Base-by-base conservation (phyloP, 2,113 vertebrate species). In the Lates calcarifer region DNA sequence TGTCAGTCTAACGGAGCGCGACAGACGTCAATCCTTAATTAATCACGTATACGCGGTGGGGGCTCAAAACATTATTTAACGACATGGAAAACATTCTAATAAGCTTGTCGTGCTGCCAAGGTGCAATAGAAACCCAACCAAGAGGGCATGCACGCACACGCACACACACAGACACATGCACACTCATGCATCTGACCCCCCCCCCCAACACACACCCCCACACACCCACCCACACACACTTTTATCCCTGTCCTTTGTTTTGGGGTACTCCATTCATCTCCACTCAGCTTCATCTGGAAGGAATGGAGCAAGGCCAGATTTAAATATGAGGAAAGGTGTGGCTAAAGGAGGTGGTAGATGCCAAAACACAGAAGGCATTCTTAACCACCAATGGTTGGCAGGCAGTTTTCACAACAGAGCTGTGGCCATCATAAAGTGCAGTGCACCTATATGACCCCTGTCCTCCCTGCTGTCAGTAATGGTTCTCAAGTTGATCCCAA, bases 51-150 rank as follows among this genome's bases (percentile, higher is more conserved):
- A 92, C 93, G 68, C 92, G 69, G 88, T 87, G 62, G 91, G 92
- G 88, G 90, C 87, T 90, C 87, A 87, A 93, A 94, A 92, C 91
- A 93, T 93, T 92, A 93, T 93, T 95, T 94, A 94, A 94, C 89
- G 87, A 94, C 92, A 94, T 86, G 91, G 91, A 94, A 94, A 94
- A 94, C 91, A 93, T 94, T 93, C 90, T 93, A 93, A 95, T 91
- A 93, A 95, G 93, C 93, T 94, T 94, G 93, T 94, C 91, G 79
- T 73, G 24, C 67, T 91, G 93, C 94, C 94, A 95, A 92, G 72
- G 69, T 31, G 85, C 83, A 90, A 91, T 77, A 82, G 86, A 93
- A 91, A 88, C 79, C 88, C 45, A 6, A 89, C 85, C 90, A 89
- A 87, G 74, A 89, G 87, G 84, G 82, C 85, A 90, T 65, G 65